Percentiles rank a stretch among this genome's conserved stretches.
Evolutionary conservation across 2,888 invertebrate genomes (phyloP).

Genomic region (Cephus pulcher): DNA sequence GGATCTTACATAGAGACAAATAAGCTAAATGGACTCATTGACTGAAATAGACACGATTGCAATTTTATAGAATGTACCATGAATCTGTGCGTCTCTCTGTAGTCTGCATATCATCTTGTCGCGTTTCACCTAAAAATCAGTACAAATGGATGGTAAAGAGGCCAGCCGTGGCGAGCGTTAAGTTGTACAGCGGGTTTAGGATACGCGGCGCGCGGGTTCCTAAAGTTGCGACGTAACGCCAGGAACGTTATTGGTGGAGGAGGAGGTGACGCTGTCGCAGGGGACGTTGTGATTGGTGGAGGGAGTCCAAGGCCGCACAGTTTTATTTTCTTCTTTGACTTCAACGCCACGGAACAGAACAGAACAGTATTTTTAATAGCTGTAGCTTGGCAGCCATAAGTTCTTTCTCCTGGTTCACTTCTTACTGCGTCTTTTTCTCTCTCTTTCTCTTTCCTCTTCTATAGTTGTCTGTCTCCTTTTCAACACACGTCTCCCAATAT

Average conservation of each 20-base stretch:
- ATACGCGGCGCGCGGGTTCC: neutral
- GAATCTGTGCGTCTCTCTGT: neutral
- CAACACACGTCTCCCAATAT: neutral
- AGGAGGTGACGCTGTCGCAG: conserved; percentile 21
- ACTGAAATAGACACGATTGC: neutral
- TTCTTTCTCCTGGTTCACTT: conserved; percentile 15
- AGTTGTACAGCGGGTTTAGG: neutral
- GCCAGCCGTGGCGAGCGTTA: neutral
- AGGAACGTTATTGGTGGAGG: conserved; percentile 11
- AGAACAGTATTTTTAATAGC: conserved; percentile 25
- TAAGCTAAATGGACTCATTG: neutral
- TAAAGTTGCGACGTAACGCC: neutral
- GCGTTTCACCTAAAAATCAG: neutral
- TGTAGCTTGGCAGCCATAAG: conserved; percentile 1
- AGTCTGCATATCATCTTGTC: neutral
- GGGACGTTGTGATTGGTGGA: conserved; percentile 28
- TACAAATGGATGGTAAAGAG: neutral
- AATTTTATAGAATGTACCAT: neutral
- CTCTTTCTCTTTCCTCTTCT: neutral
- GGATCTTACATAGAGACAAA: neutral
- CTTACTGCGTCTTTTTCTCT: neutral
- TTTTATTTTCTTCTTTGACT: conserved; percentile 33
- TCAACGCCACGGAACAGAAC: conserved; percentile 20
- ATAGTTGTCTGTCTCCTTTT: conserved; percentile 5
- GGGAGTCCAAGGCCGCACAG: conserved; percentile 34